Evolutionary conservation across 2,797 vertebrate species (phyloP).

Genomic region (Phaenicophaeus curvirostris): DNA sequence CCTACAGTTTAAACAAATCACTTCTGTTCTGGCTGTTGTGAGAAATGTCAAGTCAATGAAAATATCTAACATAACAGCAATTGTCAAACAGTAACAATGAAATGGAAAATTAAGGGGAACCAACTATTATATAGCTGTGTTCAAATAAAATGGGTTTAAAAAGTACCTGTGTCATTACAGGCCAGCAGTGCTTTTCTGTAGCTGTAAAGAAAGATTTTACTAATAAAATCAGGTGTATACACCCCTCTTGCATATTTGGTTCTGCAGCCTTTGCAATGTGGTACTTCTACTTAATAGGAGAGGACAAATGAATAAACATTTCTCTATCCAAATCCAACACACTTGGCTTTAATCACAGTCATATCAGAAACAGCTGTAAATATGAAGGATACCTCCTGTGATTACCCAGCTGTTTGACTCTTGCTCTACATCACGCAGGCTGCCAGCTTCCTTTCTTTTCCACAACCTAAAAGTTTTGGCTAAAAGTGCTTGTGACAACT

Average conservation of each 20-base stretch:
- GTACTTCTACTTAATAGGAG: background rate
- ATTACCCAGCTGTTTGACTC: background rate
- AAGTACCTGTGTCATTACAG: background rate
- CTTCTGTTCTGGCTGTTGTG: conserved; percentile 41
- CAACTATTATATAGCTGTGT: background rate
- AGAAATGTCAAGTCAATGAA: conserved; percentile 34
- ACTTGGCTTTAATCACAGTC: background rate
- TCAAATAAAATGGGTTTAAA: background rate
- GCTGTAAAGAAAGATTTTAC: background rate
- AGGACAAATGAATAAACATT: background rate
- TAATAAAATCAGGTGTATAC: background rate
- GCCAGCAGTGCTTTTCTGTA: background rate
- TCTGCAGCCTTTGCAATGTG: background rate
- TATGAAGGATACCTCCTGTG: background rate
- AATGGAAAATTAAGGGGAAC: background rate
- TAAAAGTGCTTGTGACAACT: background rate
- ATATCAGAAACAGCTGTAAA: background rate
- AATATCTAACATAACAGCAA: conserved; percentile 11
- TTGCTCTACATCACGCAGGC: background rate
- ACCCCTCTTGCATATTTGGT: background rate
- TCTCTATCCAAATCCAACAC: background rate
- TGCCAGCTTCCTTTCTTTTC: background rate
- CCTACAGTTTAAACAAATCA: conserved; percentile 39
- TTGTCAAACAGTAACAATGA: background rate
- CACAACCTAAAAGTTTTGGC: background rate